Percentiles rank a stretch among this genome's conserved stretches.
phyloP scores from a whole-genome alignment of 2,797 vertebrate species.

The Sciaenops ocellatus region DNA sequence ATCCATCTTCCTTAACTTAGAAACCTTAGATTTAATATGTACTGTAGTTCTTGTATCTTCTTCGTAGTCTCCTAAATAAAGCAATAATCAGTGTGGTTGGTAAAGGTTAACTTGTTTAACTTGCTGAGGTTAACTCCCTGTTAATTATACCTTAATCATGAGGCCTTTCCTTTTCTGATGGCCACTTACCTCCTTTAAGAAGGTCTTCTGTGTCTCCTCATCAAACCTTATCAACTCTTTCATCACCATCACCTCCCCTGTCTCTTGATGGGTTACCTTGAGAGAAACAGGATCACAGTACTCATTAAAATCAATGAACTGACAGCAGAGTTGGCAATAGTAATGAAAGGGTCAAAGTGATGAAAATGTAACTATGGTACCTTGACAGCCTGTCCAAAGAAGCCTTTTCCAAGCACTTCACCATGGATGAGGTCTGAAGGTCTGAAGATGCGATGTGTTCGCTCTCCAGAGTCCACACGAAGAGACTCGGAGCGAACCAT shows the following conservation, averaged over 20 bases:
- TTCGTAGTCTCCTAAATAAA: neutral
- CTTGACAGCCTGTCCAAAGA: constrained; percentile 98
- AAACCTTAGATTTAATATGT: neutral
- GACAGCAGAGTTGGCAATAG: neutral
- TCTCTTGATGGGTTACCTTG: constrained; percentile 94
- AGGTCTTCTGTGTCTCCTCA: constrained; percentile 95
- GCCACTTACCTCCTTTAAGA: constrained; percentile 92
- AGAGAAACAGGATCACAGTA: constrained; percentile 24
- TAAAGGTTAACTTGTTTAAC: neutral
- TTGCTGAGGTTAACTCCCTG: neutral
- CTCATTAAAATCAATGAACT: constrained; percentile 2
- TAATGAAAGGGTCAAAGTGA: neutral
- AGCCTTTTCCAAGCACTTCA: constrained; percentile 96
- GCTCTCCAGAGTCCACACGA: constrained; percentile 85
- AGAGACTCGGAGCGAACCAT: constrained; percentile 96
- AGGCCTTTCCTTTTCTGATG: neutral
- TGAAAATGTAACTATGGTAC: constrained; percentile 72
- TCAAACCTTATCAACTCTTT: constrained; percentile 97
- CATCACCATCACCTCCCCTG: constrained; percentile 99
- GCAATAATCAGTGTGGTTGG: neutral
- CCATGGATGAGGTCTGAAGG: constrained; percentile 96
- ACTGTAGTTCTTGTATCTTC: neutral
- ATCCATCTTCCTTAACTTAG: neutral
- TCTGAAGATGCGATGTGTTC: constrained; percentile 94
- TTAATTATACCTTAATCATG: neutral